Base-by-base conservation (phyloP, 2,113 vertebrate species). In the Cyprinodon brontotheroides region DNA sequence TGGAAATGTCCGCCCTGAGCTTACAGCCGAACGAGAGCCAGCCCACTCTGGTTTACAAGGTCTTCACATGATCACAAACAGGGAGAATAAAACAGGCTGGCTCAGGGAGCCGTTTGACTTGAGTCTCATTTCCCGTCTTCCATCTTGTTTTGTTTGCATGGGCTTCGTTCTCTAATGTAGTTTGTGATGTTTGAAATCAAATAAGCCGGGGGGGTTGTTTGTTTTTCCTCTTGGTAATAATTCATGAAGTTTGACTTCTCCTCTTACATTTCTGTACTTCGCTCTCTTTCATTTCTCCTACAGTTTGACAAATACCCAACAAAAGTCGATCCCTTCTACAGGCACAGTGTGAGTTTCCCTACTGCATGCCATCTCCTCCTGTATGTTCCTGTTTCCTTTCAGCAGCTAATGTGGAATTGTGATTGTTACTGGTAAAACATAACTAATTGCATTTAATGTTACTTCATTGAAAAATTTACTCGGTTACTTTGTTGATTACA, bases 241-340 rank as follows among this genome's bases (percentile, higher is more conserved):
- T 68, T 1, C 22, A 3, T 80, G 53, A 68, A 65, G 66, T 29
- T 75, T 45, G 29, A 71, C 15, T 15, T 85, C 69, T 79, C 57
- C 65, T 64, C 65, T 72, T 77, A 1, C 66, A 13, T 75, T 82
- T 95, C 94, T 95, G 92, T 84, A 92, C 80, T 91, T 72, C 89
- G 79, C 62, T 84, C 43, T 89, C 71, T 91, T 95, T 96, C 90
- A 91, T 97, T 96, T 29, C 93, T 97, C 96, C 96, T 67, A 87
- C 97, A 99, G 98, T 99, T 99, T 97, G 98, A 99, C 85, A 99
- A 99, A 97, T 99, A 96, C 92, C 97, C 97, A 91, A 96, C 98
- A 92, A 99, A 98, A 96, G 96, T 99, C 85, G 97, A 99, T 93
- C 97, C 97, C 88, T 99, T 99, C 96, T 99, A 99, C 96, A 96